These are phyloP conservation scores for Pavo muticus DNA, from an alignment of 2,113 vertebrate genomes.

Conservation along the genomic window DNA sequence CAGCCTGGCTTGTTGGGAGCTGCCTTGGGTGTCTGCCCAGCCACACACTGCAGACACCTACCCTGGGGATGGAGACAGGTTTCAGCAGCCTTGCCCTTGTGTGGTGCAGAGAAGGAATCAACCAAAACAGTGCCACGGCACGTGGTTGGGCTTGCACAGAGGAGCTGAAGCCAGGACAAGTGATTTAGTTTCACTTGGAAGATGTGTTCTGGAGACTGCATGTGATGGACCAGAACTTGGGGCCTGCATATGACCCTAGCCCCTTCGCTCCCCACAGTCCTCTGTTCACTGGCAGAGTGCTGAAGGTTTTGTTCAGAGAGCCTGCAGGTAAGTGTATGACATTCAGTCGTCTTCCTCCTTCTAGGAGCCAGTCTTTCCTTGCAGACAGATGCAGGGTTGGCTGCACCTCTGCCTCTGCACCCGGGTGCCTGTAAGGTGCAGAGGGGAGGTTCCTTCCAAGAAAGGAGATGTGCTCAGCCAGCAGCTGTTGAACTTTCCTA, in stretches of 20 bases:
- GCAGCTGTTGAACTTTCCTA: not conserved
- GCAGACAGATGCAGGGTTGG: not conserved
- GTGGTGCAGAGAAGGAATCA: not conserved
- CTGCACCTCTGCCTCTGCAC: not conserved
- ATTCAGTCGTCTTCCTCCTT: not conserved
- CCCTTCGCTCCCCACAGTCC: not conserved
- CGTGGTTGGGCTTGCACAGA: not conserved
- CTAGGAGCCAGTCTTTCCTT: not conserved
- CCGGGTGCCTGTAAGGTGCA: not conserved
- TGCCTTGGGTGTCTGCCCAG: conserved; percentile 35
- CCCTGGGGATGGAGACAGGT: not conserved
- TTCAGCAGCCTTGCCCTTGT: conserved; percentile 14
- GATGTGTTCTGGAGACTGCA: not conserved
- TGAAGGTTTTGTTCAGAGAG: not conserved
- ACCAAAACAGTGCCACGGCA: not conserved
- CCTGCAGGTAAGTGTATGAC: not conserved
- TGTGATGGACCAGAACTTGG: not conserved
- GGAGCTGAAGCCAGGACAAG: not conserved
- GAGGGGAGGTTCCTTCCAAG: not conserved
- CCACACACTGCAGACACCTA: conserved; percentile 4
- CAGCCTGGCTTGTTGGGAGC: not conserved
- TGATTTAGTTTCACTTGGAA: not conserved
- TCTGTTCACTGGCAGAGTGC: not conserved
- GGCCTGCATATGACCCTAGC: not conserved
- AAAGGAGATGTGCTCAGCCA: not conserved